A percentile compares a stretch with the other conserved stretches of the same genome.
phyloP scores from a whole-genome alignment of 2,888 invertebrate species.

The Acholoe squamosa region DNA sequence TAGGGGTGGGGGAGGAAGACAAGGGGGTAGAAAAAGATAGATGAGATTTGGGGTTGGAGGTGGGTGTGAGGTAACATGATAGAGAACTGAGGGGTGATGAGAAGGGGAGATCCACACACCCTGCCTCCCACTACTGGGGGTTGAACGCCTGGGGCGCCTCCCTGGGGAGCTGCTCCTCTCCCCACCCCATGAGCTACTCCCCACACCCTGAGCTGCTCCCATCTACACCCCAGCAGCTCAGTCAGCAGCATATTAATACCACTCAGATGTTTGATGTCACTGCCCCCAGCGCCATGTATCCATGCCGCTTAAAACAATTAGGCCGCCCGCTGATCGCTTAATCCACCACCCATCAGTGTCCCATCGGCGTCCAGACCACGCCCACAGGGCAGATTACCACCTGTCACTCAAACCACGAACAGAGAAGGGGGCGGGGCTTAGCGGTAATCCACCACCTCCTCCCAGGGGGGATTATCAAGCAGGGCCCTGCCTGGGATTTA shows the following conservation, averaged over 20 bases:
- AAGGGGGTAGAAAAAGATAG: not conserved
- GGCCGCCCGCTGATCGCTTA: slow-evolving; percentile 37
- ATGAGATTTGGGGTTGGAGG: slow-evolving; percentile 1
- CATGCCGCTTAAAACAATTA: slow-evolving; percentile 52
- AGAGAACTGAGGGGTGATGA: slow-evolving; percentile 6
- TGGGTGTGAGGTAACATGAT: slow-evolving; percentile 31
- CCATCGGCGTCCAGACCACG: slow-evolving; percentile 28
- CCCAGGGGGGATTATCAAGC: not conserved
- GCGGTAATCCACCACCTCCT: not conserved
- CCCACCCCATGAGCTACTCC: not conserved
- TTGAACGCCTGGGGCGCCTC: not conserved
- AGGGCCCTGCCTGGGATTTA: slow-evolving; percentile 9
- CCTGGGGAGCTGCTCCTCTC: not conserved
- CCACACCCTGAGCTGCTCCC: slow-evolving; percentile 2
- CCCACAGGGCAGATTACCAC: slow-evolving; percentile 4
- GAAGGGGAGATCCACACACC: too few relatives aligned
- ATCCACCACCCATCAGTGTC: slow-evolving; percentile 9
- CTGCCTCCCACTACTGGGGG: not conserved
- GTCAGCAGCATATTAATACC: not conserved
- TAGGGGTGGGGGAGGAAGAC: not conserved
- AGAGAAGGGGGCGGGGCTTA: slow-evolving; percentile 35
- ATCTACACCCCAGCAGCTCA: too few relatives aligned
- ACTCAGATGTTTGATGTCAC: slow-evolving; percentile 40
- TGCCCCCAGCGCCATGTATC: slow-evolving; percentile 32
- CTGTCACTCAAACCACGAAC: slow-evolving; percentile 20